Conservation (phyloP, 2,888 invertebrate genomes). For the Scelioninae gen. 2 region DNA sequence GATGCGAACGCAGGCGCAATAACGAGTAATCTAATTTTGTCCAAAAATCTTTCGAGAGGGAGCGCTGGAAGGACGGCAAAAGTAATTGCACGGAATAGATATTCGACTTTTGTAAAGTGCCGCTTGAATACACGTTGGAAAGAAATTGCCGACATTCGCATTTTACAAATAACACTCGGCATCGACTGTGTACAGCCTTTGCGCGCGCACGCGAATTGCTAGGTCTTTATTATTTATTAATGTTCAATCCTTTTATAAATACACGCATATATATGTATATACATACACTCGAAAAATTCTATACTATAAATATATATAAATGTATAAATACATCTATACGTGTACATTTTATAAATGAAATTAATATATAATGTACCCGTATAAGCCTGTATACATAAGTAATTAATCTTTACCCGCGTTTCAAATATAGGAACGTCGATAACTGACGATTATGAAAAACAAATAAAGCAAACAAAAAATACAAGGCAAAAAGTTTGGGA, state of each 20-base stretch:
- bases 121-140: constrained; percentile 48
- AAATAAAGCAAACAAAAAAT: constrained; percentile 18
- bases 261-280: constrained; percentile 65
- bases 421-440: constrained; percentile 25
- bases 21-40: background rate
- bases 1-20: background rate
- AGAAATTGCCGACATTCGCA: constrained; percentile 55
- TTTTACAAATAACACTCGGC: constrained; percentile 51
- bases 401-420: constrained; percentile 45
- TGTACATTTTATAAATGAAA: constrained; percentile 35
- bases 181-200: constrained; percentile 57
- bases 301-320: constrained; percentile 54
- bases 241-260: constrained; percentile 62
- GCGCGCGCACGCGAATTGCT: constrained; percentile 59
- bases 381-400: constrained; percentile 54
- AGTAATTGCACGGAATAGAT: constrained; percentile 36
- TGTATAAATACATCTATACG: constrained; percentile 43
- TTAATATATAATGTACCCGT: constrained; percentile 44
- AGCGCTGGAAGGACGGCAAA: constrained; percentile 29
- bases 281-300: constrained; percentile 63
- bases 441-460: constrained; percentile 30
- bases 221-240: constrained; percentile 61
- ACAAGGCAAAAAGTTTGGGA: constrained; percentile 8
- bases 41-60: background rate
- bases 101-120: constrained; percentile 50